Conservation (phyloP, 2,113 vertebrate genomes). For the Pomatostomus ruficeps region DNA sequence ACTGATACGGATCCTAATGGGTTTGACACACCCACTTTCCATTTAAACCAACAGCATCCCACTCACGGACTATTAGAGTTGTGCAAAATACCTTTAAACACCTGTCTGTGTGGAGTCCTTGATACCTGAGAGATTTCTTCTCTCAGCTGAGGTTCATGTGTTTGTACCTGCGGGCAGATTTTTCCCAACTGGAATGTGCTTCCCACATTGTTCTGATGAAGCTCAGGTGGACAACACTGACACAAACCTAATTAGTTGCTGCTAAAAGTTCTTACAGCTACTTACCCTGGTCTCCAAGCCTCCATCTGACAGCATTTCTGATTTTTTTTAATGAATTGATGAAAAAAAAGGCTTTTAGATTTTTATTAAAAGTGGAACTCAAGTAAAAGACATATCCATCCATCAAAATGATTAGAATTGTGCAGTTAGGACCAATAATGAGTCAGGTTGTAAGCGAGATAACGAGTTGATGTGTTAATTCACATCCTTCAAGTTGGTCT, state of each 20-base stretch:
- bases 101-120: neutral
- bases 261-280: neutral
- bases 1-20: neutral
- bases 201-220: neutral
- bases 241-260: slow-evolving; percentile 17
- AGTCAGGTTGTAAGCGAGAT: neutral
- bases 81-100: neutral
- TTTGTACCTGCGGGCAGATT: neutral
- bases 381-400: neutral
- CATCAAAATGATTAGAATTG: neutral
- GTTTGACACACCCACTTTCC: neutral
- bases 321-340: neutral
- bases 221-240: neutral
- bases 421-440: neutral
- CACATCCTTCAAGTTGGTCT: neutral
- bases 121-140: neutral
- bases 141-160: neutral
- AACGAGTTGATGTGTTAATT: neutral
- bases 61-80: neutral
- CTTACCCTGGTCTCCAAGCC: neutral
- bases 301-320: neutral
- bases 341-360: neutral
- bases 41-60: neutral
- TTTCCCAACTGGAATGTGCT: neutral
- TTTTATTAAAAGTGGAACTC: neutral